Evolutionary conservation across 2,888 invertebrate genomes (phyloP).

Genomic region (Trissonchulus sp.): DNA sequence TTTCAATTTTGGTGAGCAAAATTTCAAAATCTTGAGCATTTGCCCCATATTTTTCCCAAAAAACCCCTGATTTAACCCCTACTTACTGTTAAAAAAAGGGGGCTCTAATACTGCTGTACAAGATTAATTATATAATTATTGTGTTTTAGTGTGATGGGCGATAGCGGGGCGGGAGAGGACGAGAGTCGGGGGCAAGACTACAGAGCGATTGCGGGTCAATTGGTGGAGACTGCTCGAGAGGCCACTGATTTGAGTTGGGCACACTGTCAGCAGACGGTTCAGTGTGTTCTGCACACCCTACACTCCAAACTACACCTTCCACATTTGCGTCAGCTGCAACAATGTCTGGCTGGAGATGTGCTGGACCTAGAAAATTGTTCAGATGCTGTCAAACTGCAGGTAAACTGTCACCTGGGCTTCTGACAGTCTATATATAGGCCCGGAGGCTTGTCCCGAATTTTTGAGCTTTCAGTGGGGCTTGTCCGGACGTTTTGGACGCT

Average conservation of each 20-base stretch:
- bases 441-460: not conserved
- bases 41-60: too few species aligned
- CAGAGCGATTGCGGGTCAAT: not conserved
- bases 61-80: too few species aligned
- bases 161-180: too few species aligned
- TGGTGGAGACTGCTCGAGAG: not conserved
- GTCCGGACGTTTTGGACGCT: too few species aligned
- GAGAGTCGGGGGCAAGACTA: too few species aligned
- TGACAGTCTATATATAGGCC: not conserved
- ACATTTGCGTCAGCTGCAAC: not conserved
- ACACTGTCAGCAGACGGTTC: not conserved
- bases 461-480: not conserved
- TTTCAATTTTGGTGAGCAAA: too few species aligned
- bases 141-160: too few species aligned
- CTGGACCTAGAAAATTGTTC: not conserved
- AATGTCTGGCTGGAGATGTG: not conserved
- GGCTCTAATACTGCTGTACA: too few species aligned
- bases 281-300: not conserved
- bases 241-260: not conserved
- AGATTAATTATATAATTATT: too few species aligned
- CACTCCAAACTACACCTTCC: not conserved
- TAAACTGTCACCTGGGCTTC: too few species aligned
- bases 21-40: too few species aligned
- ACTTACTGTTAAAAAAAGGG: too few species aligned
- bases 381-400: not conserved